Evolutionary conservation across 2,888 invertebrate genomes (phyloP).

Genomic region (Melinaea menophilus): DNA sequence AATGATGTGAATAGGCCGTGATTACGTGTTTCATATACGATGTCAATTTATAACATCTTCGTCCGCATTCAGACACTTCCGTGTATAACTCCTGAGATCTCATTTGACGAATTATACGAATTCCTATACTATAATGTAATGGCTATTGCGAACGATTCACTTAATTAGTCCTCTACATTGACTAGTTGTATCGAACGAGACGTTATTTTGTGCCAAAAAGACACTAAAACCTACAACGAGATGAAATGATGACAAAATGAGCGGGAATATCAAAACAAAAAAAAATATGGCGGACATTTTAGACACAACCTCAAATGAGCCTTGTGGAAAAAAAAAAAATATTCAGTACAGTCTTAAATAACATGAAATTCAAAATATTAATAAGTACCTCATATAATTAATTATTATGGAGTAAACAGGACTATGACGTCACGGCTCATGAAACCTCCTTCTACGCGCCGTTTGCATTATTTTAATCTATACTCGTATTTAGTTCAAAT

Average conservation of each 20-base stretch:
- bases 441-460: conserved; percentile 24
- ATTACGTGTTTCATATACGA: too few species aligned
- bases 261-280: conserved; percentile 29
- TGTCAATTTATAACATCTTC: too few species aligned
- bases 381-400: neutral
- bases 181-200: conserved; percentile 1
- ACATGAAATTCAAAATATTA: neutral
- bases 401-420: neutral
- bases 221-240: neutral
- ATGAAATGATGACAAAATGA: conserved; percentile 9
- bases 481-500: conserved; percentile 54
- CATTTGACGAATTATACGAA: conserved; percentile 45
- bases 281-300: conserved; percentile 56
- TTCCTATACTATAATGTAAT: conserved; percentile 16
- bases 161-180: conserved; percentile 5
- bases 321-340: conserved; percentile 16
- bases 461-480: conserved; percentile 51
- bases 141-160: conserved; percentile 6
- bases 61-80: conserved; percentile 41
- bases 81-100: conserved; percentile 36
- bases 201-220: conserved; percentile 2
- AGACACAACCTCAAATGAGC: conserved; percentile 71
- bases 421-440: neutral
- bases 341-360: too few species aligned
- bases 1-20: too few species aligned